phyloP scores from a whole-genome alignment of 2,888 invertebrate genomes.

The Hypomecis atomaria region DNA sequence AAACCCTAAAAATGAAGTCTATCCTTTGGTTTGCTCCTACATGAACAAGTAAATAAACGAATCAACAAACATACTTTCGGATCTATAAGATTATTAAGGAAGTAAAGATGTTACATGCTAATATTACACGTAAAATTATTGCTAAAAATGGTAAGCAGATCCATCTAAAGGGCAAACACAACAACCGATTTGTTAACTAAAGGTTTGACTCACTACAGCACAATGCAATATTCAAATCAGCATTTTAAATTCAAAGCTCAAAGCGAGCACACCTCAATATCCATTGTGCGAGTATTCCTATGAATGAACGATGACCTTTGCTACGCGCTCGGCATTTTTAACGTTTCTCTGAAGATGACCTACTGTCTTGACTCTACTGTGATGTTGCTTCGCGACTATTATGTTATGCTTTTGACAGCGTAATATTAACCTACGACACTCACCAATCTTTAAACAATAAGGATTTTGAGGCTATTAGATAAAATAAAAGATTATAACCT shows the following conservation, averaged over 20 bases:
- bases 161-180: background rate
- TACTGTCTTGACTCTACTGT: conserved; percentile 9
- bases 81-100: too few species aligned
- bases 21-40: too few species aligned
- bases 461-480: too few species aligned
- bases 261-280: conserved; percentile 5
- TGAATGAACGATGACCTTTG: conserved; percentile 29
- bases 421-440: too few species aligned
- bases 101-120: too few species aligned
- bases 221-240: conserved; percentile 12
- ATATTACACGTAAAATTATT: too few species aligned
- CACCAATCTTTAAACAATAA: too few species aligned
- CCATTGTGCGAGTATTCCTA: conserved; percentile 14
- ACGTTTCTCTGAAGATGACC: conserved; percentile 25
- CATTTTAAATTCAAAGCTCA: conserved; percentile 12
- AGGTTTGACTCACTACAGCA: conserved; percentile 8
- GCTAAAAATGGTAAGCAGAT: too few species aligned
- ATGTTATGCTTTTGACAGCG: background rate
- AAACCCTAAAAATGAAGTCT: too few species aligned
- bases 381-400: conserved; percentile 1
- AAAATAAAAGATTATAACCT: too few species aligned
- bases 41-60: too few species aligned
- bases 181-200: background rate
- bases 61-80: too few species aligned
- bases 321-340: conserved; percentile 18